Evolutionary conservation across 2,113 vertebrate species (phyloP).

Genomic region (Hippocampus barbouri): DNA sequence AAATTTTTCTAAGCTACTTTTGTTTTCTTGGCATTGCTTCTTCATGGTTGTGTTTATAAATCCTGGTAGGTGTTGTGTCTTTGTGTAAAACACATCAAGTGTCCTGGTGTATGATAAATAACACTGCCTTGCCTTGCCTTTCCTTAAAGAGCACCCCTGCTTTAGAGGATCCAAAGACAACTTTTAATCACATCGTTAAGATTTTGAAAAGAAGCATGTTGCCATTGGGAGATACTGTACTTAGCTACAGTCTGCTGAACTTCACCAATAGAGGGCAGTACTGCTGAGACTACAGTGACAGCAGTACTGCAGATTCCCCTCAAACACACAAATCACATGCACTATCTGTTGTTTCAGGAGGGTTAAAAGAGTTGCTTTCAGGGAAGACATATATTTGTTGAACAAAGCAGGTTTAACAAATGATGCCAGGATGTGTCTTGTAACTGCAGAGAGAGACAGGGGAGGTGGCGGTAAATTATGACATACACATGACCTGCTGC

Average conservation of each 20-base stretch:
- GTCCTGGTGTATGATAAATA: too few relatives aligned
- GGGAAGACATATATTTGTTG: slow-evolving; percentile 25
- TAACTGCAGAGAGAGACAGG: slow-evolving; percentile 24
- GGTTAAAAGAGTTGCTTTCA: slow-evolving; percentile 30
- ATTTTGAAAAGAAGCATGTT: too few relatives aligned
- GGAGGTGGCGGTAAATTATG: slow-evolving; percentile 23
- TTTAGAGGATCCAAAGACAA: neutral
- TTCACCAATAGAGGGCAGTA: slow-evolving; percentile 73
- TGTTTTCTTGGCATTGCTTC: too few relatives aligned
- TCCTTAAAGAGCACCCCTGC: too few relatives aligned
- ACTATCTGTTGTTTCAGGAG: slow-evolving; percentile 28
- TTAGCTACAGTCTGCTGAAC: slow-evolving; percentile 3
- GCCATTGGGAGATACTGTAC: neutral
- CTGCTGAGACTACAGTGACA: slow-evolving; percentile 47
- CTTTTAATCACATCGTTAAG: too few relatives aligned
- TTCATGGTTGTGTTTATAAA: too few relatives aligned
- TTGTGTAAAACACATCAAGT: too few relatives aligned
- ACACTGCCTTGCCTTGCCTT: too few relatives aligned
- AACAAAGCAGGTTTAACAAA: slow-evolving; percentile 30
- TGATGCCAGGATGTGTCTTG: slow-evolving; percentile 22
- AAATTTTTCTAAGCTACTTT: too few relatives aligned
- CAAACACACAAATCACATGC: slow-evolving; percentile 38
- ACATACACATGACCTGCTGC: slow-evolving; percentile 25
- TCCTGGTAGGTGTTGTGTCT: too few relatives aligned
- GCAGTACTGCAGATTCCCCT: slow-evolving; percentile 14